phyloP scores from a whole-genome alignment of 2,797 vertebrate species.

The Hipposideros larvatus region DNA sequence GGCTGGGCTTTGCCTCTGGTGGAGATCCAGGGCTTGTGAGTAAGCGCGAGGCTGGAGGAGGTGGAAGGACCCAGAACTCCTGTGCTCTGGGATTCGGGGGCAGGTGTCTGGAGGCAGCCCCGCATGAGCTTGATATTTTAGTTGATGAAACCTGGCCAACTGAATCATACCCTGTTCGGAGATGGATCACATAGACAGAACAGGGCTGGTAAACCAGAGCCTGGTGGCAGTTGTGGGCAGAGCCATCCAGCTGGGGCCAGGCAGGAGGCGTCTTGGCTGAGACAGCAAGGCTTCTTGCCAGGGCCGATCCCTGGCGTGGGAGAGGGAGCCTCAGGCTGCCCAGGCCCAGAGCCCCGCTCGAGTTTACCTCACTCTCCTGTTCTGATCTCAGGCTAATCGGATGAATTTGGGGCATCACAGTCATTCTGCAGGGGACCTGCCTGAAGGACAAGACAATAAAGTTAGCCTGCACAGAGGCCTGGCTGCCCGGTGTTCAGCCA shows the following conservation, averaged over 20 bases:
- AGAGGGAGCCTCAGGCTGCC: no score
- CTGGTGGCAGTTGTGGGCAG: neutral
- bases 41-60: neutral
- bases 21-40: neutral
- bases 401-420: no score
- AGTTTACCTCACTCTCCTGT: neutral
- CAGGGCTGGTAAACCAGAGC: neutral
- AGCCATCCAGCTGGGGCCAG: neutral
- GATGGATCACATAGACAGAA: neutral
- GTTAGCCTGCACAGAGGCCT: neutral
- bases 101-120: neutral
- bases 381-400: neutral
- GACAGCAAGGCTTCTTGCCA: accelerated
- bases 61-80: neutral
- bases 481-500: neutral
- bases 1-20: neutral
- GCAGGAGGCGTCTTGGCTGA: neutral
- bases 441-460: neutral
- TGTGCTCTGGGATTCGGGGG: neutral
- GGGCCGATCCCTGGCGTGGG: neutral
- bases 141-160: neutral
- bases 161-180: neutral
- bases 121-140: neutral
- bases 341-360: no score
- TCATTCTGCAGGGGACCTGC: neutral